A percentile compares a stretch with the other conserved stretches of the same genome.
These are phyloP conservation scores for Eristalis intricaria DNA, from an alignment of 2,888 invertebrate genomes.

Conservation along the genomic window DNA sequence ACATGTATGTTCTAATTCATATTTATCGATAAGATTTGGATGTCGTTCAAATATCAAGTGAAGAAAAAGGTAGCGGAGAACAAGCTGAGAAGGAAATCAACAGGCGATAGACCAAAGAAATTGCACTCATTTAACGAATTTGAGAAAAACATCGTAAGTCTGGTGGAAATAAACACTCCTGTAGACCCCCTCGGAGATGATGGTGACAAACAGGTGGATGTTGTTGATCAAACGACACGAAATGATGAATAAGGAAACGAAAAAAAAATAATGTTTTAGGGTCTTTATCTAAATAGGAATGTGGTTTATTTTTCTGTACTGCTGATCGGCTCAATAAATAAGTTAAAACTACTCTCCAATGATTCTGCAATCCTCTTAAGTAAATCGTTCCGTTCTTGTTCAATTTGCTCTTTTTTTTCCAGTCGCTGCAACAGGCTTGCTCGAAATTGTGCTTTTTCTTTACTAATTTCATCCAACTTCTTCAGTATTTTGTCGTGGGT, in stretches of 20 bases:
- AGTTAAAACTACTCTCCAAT: background rate
- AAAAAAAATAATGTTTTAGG: too few species aligned
- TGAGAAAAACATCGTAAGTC: background rate
- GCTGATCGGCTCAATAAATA: background rate
- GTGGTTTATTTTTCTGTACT: background rate
- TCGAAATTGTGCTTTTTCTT: background rate
- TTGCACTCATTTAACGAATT: background rate
- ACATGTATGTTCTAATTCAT: background rate
- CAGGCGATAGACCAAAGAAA: background rate
- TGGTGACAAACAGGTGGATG: too few species aligned
- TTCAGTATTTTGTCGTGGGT: background rate
- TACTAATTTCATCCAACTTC: background rate
- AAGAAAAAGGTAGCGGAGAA: background rate
- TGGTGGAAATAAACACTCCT: background rate
- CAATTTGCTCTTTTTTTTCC: background rate
- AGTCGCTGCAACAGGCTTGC: background rate
- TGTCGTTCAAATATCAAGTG: background rate
- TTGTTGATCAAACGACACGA: too few species aligned
- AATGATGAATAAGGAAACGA: too few species aligned
- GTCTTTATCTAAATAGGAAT: too few species aligned
- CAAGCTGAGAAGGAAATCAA: background rate
- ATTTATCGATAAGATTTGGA: background rate
- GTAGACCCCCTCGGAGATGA: too few species aligned
- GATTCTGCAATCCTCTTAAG: background rate
- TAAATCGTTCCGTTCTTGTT: background rate